These are phyloP conservation scores for Pomatostomus ruficeps DNA, from an alignment of 2,113 vertebrate species.

Conservation along the genomic window DNA sequence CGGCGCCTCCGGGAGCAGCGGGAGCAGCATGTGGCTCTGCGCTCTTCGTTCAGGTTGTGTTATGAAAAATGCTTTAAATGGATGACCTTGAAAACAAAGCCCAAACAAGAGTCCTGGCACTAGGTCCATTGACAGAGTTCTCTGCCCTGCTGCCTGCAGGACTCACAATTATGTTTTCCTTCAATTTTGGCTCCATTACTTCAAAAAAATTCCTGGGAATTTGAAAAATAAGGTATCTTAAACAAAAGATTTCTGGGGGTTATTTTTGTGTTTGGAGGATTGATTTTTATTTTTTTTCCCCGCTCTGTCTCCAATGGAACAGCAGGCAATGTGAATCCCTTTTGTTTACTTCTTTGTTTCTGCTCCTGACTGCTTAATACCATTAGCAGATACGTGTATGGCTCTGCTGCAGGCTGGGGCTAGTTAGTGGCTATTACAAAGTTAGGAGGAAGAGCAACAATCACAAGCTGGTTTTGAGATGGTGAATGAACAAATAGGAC, in stretches of 20 bases:
- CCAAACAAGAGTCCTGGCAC: neutral
- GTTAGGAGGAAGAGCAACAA: neutral
- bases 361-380: slow-evolving; percentile 31
- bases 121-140: neutral
- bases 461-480: neutral
- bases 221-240: neutral
- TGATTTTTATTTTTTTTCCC: neutral
- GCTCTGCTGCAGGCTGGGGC: neutral
- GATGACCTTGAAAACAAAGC: slow-evolving; percentile 11
- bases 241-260: neutral
- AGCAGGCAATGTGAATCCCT: slow-evolving; percentile 28
- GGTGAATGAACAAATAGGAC: neutral
- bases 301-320: neutral
- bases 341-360: slow-evolving; percentile 57
- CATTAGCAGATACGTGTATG: neutral
- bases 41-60: neutral
- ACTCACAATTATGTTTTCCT: neutral
- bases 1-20: neutral
- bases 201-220: neutral
- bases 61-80: neutral
- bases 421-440: neutral
- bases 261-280: slow-evolving; percentile 4
- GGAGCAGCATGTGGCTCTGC: neutral
- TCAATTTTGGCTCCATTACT: neutral
- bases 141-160: neutral